Evolutionary conservation across 2,888 invertebrate genomes (phyloP), one percentile per base, ranked within the genome.

Genomic region (Exephanes ischioxanthus): DNA sequence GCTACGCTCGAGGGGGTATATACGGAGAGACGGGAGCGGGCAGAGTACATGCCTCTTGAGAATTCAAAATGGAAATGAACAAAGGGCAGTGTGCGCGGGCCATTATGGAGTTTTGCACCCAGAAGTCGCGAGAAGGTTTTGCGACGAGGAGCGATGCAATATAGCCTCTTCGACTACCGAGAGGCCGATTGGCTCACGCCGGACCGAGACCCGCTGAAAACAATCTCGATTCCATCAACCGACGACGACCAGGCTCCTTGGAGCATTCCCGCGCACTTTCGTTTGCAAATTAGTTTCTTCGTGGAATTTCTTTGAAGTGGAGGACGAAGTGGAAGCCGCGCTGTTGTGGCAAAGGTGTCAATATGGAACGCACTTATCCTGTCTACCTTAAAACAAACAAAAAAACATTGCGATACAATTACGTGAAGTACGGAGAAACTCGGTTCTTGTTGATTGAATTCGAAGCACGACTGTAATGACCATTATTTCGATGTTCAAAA

Each of bases 61-160:
- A 91, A 91, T 91, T 90, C 83, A 88, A 92, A 92, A 90, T 92
- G 90, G 88, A 91, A 92, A 90, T 91, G 91, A 91, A 91, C 91
- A 91, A 92, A 91, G 90, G 89, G 88, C 89, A 89, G 88, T 89
- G 88, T 86, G 75, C 58, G 71, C 33, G 63, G 58, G 61, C 70
- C 83, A 87, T 86, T 78, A 85, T 76, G 73, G 55, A 53, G 79
- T 80, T 86, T 76, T 73, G 66, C 68, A 63, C 78, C 58, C 55
- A 53, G 51, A 30, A 61, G 66, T 66, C 22, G 14, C 73, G 51
- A 22, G 61, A 75, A 48, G 80, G 84, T 80, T 82, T 81, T 80
- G 80, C 77, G 67, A 66, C 77, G 71, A 55, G 5, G 7, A 51
- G 41, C 58, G 41, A 37, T 16, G 30, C 26, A 30, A 63, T 73